phyloP scores from a whole-genome alignment of 2,888 invertebrate genomes.

The Sinhomidia bicolor region DNA sequence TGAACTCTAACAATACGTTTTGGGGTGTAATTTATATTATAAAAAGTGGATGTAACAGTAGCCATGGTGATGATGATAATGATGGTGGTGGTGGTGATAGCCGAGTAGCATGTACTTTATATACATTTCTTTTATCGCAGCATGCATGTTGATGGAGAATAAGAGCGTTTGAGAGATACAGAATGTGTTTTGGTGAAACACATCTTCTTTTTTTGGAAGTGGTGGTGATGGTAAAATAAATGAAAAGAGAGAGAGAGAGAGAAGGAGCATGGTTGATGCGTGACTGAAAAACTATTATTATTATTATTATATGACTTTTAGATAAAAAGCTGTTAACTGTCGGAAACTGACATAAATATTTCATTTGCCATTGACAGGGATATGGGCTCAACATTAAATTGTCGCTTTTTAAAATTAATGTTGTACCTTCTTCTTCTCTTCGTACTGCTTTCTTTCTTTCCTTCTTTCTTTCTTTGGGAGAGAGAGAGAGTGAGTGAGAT shows the following conservation, averaged over 20 bases:
- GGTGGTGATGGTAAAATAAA: conserved; percentile 34
- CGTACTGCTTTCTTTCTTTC: conserved; percentile 49
- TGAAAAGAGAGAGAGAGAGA: too few species aligned
- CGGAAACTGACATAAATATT: conserved; percentile 76
- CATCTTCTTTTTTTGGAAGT: too few species aligned
- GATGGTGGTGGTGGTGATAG: too few species aligned
- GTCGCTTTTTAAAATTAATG: conserved; percentile 76
- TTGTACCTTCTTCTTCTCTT: conserved; percentile 66
- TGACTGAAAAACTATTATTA: conserved; percentile 73
- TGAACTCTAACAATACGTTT: conserved; percentile 27
- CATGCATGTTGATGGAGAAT: not conserved
- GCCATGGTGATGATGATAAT: not conserved
- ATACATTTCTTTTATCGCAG: too few species aligned
- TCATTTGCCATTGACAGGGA: conserved; percentile 76
- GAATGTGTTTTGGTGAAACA: conserved; percentile 4
- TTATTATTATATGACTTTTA: conserved; percentile 71
- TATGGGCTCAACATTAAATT: conserved; percentile 76
- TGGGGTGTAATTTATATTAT: conserved; percentile 39
- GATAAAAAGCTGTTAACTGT: conserved; percentile 76
- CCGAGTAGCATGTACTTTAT: too few species aligned
- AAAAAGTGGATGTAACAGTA: conserved; percentile 19
- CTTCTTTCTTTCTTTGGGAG: conserved; percentile 56
- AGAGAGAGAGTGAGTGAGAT: conserved; percentile 68
- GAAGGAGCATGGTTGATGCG: conserved; percentile 70
- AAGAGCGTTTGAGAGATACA: not conserved